Evolutionary conservation across 2,888 invertebrate species (phyloP), one percentile per base, ranked within the genome.

Genomic region (Eubasilissa splendida): DNA sequence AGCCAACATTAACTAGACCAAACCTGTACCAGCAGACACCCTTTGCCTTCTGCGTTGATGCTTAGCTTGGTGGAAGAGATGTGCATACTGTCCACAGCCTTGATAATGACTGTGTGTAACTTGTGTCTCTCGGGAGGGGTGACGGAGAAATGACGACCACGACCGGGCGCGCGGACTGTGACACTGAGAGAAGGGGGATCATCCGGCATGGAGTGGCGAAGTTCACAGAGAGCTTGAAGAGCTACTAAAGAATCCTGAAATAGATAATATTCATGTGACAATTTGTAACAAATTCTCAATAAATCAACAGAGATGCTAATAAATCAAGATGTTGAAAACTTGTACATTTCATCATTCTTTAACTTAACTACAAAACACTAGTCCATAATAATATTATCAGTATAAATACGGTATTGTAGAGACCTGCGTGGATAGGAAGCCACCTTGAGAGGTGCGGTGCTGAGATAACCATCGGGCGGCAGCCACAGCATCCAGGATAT

Each of bases 361-460:
- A 7, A 42, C 2, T 4, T 42, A 5, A 42, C 7, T 42, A 14
- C 65, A 12, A 4, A 65, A 12, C 65, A 65, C 11, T 14, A 33
- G 12, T 31, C 31, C 8, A 42, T 7, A 42, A 42, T 42, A 65
- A 65, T 7, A 31, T 63, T 42, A 63, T 8, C 22, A 5, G 31
- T 1, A 11, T 2, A 33, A 4, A 2, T 31, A 60, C 9, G 42
- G 42, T n/a, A 68, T 7, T 5, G 42, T 42, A 42, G 7, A 84
- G 84, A 93, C 93, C 90, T 95, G 96, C 0, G 96, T 95, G 0
- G 95, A 93, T 0, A 92, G 87, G 85, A 96, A 96, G 1, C 95
- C 95, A 3, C 96, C 96, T 3, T 91, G 88, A 4, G 92, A 88
- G 80, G 93, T 92, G 63, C 94, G 89, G 85, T 95, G 94, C 2